Evolutionary conservation across 2,888 invertebrate species (phyloP), one percentile per base, ranked within the genome.

Genomic region (Margaritifera margaritifera): DNA sequence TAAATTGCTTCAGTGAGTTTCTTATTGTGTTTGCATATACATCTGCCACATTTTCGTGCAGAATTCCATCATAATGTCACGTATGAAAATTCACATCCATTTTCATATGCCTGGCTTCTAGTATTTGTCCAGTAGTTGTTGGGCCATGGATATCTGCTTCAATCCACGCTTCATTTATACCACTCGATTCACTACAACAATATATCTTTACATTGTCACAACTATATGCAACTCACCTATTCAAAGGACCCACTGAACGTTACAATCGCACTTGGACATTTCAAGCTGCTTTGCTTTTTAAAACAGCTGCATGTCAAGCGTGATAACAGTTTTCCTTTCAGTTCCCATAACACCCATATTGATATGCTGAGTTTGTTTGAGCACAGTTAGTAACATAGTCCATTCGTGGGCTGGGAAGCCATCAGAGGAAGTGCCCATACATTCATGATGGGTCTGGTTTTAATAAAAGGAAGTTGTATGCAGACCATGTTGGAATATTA

Each of bases 81-180:
- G n/a, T n/a, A n/a, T n/a, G n/a, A n/a, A n/a, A n/a, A n/a, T n/a
- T n/a, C n/a, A n/a, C n/a, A n/a, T n/a, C n/a, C n/a, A n/a, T n/a
- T n/a, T n/a, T n/a, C n/a, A n/a, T n/a, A n/a, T n/a, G n/a, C n/a
- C 54, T 53, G 54, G 54, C 54, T 53, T 53, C 54, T 53, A 53
- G 18, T 18, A 53, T 53, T 20, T 53, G 54, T 53, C 54, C 20
- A 53, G 54, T 53, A 18, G 54, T 53, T 18, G 54, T 53, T 18
- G 54, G 54, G 20, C 54, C 54, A 53, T 53, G 20, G 54, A 53
- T 53, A 20, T 53, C 54, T 18, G 54, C 54, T 20, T 53, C 54
- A 53, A 18, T 53, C 54, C 54, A 53, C 20, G 54, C 54, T 20
- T 53, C 54, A 20, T 53, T 20, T 19, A 53, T 18, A 18, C 54